Evolutionary conservation across 2,888 invertebrate species (phyloP), one percentile per base, ranked within the genome.

Genomic region (Hirudinaria manillensis): DNA sequence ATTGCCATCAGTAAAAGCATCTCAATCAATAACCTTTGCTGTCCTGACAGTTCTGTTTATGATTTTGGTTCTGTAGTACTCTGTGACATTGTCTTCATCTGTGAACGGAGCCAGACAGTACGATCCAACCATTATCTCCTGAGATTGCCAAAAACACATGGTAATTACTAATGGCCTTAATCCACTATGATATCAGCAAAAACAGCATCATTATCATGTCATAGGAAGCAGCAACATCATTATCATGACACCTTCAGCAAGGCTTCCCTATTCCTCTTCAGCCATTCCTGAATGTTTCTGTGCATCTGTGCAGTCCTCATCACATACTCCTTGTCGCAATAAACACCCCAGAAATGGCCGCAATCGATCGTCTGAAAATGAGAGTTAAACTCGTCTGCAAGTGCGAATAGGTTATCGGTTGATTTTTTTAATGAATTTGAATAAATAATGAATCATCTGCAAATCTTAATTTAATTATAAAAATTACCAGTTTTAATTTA

Each of bases 271-370:
- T 68, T 68, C 29, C n/a, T 32, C 13, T 32, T 68, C 29, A 68
- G 4, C 68, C 68, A 68, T 13, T 34, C n/a, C 34, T 68, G 68
- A 10, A 68, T 79, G 77, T 21, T 77, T 75, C 7, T 34, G 29
- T 24, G 19, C 24, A 53, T 77, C n/a, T 24, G n/a, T 16, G n/a
- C 29, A 3, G n/a, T 36, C 34, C 36, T 68, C 16, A 1, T 29
- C 32, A 34, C 36, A 34, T 34, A 34, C 10, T 34, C 32, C 32
- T 29, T 24, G 36, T 36, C 36, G 13, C 16, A 68, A 34, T 56
- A 86, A 76, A 89, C 89, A 16, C 88, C 90, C 89, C 90, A 92
- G 84, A 92, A 92, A 81, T 89, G 89, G 75, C 89, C 88, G 29
- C 90, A 89, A 82, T 89, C 88, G 24, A 88, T 84, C 1, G 88